Conservation (phyloP, 2,797 vertebrate genomes). For the Tiaroga cobitis region DNA sequence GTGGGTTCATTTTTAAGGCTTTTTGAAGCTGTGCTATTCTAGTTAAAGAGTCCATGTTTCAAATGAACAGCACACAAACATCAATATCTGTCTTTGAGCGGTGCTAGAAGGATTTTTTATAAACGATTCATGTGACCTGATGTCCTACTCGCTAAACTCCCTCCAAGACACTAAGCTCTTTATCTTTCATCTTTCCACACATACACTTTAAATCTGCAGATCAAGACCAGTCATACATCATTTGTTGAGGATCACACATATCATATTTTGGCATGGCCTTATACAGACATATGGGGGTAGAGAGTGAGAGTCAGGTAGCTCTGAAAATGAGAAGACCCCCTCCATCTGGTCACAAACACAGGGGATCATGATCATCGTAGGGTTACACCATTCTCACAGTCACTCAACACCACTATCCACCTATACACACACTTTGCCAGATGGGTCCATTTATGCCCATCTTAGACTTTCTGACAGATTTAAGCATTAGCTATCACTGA, state of each 20-base stretch:
- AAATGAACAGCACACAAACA: constrained; percentile 8
- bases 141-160: constrained; percentile 10
- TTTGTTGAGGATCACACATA: constrained; percentile 34
- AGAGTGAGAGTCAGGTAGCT: constrained; percentile 16
- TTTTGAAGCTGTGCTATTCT: neutral
- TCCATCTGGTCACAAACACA: constrained; percentile 47
- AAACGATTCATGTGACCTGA: constrained; percentile 24
- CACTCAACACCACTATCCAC: constrained; percentile 41
- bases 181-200: constrained; percentile 28
- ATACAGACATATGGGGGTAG: constrained; percentile 46
- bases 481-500: constrained; percentile 43
- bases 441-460: constrained; percentile 36
- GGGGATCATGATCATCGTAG: neutral
- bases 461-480: constrained; percentile 28
- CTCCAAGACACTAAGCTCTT: constrained; percentile 18
- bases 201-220: constrained; percentile 16
- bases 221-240: constrained; percentile 28
- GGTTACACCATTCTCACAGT: constrained; percentile 30
- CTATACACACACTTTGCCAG: constrained; percentile 31
- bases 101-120: constrained; percentile 4
- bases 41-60: neutral
- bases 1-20: neutral
- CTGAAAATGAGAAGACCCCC: constrained; percentile 43
- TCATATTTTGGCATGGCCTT: constrained; percentile 33
- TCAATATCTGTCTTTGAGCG: constrained; percentile 10